Percentiles rank a stretch among this genome's conserved stretches.
These are phyloP conservation scores for Ambastaia sidthimunki DNA, from an alignment of 2,797 vertebrate genomes.

Conservation along the genomic window DNA sequence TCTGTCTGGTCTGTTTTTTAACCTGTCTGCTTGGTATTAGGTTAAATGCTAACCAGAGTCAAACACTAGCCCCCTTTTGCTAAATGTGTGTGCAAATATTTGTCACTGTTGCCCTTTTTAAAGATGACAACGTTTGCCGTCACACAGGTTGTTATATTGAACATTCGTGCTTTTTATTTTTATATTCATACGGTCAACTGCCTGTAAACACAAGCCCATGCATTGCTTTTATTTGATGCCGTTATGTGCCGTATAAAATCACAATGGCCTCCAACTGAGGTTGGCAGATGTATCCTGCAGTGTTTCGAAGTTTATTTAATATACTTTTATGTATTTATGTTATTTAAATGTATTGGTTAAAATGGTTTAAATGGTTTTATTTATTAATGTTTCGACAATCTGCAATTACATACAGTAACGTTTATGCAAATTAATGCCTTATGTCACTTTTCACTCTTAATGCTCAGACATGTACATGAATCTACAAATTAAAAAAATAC, in stretches of 20 bases:
- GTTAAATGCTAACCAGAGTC: neutral
- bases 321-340: neutral
- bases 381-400: neutral
- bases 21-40: neutral
- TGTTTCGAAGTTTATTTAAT: neutral
- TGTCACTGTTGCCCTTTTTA: neutral
- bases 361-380: neutral
- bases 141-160: no score
- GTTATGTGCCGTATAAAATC: neutral
- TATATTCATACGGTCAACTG: neutral
- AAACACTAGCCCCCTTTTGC: neutral
- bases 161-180: no score
- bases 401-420: neutral
- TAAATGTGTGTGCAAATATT: slow-evolving; percentile 2
- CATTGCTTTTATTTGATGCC: neutral
- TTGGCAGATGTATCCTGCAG: slow-evolving; percentile 8
- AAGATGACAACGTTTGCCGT: slow-evolving; percentile 6
- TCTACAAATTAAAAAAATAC: neutral
- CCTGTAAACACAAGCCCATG: neutral
- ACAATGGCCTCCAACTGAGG: neutral
- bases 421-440: neutral
- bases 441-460: neutral
- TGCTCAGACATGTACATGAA: neutral
- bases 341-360: no score
- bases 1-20: neutral